phyloP scores from a whole-genome alignment of 1,140 invertebrate genomes.

The Drosophila kanapiae region DNA sequence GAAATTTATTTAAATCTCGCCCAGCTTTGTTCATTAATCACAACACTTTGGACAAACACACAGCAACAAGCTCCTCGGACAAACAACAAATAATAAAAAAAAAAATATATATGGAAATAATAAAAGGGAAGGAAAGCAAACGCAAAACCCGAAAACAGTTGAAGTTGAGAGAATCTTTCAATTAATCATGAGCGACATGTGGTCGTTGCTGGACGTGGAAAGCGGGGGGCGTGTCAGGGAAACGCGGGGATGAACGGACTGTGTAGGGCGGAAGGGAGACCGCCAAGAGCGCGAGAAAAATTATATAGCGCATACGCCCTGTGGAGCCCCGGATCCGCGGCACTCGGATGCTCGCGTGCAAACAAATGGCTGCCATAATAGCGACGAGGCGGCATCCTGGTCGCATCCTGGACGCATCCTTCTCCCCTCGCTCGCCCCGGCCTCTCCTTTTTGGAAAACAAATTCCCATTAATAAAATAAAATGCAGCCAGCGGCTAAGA shows the following conservation, averaged over 20 bases:
- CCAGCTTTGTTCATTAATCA: slow-evolving; percentile 49
- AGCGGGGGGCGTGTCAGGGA: not conserved
- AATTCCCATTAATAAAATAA: slow-evolving; percentile 75
- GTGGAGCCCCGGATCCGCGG: slow-evolving; percentile 6
- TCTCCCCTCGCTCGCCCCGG: too few species aligned
- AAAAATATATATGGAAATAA: too few species aligned
- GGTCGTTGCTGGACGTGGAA: slow-evolving; percentile 49
- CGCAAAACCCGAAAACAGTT: slow-evolving; percentile 56
- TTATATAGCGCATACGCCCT: slow-evolving; percentile 74
- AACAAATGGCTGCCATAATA: slow-evolving; percentile 78
- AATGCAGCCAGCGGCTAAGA: slow-evolving; percentile 40
- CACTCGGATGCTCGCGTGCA: slow-evolving; percentile 44
- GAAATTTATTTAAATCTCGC: slow-evolving; percentile 49
- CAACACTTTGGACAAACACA: slow-evolving; percentile 38
- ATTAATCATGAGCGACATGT: slow-evolving; percentile 83
- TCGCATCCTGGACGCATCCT: slow-evolving; percentile 49
- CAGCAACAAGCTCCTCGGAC: slow-evolving; percentile 9
- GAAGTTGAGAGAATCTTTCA: slow-evolving; percentile 75
- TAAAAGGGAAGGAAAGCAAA: slow-evolving; percentile 15
- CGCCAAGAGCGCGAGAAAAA: slow-evolving; percentile 75
- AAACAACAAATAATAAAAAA: slow-evolving; percentile 1
- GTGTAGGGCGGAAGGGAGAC: slow-evolving; percentile 26
- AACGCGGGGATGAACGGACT: not conserved
- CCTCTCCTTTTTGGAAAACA: slow-evolving; percentile 31
- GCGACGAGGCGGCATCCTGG: slow-evolving; percentile 51